Evolutionary conservation across 2,888 invertebrate species (phyloP).

Genomic region (Diplazon laetatorius): DNA sequence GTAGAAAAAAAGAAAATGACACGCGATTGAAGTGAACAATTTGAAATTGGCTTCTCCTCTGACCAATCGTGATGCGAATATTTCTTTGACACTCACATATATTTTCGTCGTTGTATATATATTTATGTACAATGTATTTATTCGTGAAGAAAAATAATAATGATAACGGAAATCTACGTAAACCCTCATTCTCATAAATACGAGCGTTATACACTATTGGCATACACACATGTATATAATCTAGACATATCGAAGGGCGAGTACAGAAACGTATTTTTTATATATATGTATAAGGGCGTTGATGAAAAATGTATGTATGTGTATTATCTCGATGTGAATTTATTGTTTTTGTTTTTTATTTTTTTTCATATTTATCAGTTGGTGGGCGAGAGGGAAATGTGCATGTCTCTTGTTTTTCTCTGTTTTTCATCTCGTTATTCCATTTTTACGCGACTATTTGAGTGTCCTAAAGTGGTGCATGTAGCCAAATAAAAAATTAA

Average conservation of each 20-base stretch:
- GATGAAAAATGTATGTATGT: conserved; percentile 46
- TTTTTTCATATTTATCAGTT: too few species aligned
- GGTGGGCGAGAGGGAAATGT: conserved; percentile 2
- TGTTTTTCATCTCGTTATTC: neutral
- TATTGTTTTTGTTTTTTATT: neutral
- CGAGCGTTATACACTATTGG: conserved; percentile 68
- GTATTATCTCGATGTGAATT: conserved; percentile 17
- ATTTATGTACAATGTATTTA: conserved; percentile 75
- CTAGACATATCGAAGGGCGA: conserved; percentile 60
- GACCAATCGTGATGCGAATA: conserved; percentile 70
- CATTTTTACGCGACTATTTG: too few species aligned
- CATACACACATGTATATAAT: conserved; percentile 65
- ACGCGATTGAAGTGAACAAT: conserved; percentile 57
- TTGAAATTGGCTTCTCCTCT: conserved; percentile 76
- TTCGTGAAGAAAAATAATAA: conserved; percentile 70
- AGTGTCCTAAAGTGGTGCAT: too few species aligned
- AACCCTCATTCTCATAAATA: conserved; percentile 75
- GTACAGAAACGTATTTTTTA: conserved; percentile 56
- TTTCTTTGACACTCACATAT: conserved; percentile 78
- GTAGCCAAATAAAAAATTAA: too few species aligned
- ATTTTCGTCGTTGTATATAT: conserved; percentile 76
- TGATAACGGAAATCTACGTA: conserved; percentile 65
- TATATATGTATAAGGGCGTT: conserved; percentile 44
- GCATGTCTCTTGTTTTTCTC: neutral
- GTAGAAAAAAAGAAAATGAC: too few species aligned